These are phyloP conservation scores for Saccopteryx bilineata DNA, from an alignment of 2,113 vertebrate genomes.

Conservation along the genomic window DNA sequence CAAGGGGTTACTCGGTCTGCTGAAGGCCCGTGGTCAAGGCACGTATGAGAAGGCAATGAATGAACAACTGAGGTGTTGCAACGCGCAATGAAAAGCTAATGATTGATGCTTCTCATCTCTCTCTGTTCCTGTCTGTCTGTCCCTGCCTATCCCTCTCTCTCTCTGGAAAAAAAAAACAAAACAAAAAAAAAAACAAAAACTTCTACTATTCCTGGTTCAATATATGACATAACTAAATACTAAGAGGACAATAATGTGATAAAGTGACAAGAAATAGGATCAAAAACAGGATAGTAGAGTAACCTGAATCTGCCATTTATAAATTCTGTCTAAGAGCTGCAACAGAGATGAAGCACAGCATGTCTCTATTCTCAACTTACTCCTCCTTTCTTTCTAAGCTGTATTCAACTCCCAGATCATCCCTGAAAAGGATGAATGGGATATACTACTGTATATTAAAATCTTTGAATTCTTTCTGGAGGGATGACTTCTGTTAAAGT, in stretches of 20 bases:
- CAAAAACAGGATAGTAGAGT: background rate
- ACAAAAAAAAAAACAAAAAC: no score
- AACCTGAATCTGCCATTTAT: constrained; percentile 12
- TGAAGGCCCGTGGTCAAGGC: no score
- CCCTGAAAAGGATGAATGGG: background rate
- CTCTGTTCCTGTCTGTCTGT: no score
- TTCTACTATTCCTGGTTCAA: background rate
- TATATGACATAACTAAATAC: background rate
- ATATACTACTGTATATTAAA: background rate
- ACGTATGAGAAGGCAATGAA: no score
- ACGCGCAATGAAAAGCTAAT: no score
- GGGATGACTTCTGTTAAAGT: background rate
- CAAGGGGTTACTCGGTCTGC: no score
- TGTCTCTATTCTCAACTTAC: background rate
- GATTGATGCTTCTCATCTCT: no score
- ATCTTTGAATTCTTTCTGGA: background rate
- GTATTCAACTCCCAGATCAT: background rate
- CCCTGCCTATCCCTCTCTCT: no score
- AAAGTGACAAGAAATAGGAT: constrained; percentile 11
- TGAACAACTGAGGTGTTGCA: no score
- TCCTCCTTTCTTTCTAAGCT: background rate
- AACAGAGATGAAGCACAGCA: background rate
- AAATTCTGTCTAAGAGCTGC: background rate
- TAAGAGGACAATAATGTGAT: background rate
- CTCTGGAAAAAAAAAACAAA: no score